phyloP scores from a whole-genome alignment of 2,888 invertebrate genomes.

The Epinotia nisella region DNA sequence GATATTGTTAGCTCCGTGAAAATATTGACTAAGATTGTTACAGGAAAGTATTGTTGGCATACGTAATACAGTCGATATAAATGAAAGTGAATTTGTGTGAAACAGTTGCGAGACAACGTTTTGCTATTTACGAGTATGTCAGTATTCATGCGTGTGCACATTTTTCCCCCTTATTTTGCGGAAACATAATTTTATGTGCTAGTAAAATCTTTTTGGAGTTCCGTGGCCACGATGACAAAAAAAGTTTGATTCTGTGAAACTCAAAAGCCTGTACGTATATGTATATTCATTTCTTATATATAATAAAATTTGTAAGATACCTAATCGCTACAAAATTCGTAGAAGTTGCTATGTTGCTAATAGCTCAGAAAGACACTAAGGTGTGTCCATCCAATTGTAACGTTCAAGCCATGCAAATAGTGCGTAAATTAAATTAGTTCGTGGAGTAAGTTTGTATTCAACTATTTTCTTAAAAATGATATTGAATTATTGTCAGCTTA shows the following conservation, averaged over 20 bases:
- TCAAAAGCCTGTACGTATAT: no score
- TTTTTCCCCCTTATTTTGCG: not conserved
- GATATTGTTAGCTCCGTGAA: slow-evolving; percentile 5
- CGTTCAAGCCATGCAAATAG: no score
- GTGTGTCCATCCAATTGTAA: no score
- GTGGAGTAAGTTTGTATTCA: no score
- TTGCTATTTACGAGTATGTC: not conserved
- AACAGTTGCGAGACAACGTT: not conserved
- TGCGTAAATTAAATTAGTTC: no score
- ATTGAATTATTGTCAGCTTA: no score
- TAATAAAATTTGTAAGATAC: no score
- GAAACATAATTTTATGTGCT: not conserved
- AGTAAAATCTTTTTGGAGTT: not conserved
- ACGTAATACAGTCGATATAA: not conserved
- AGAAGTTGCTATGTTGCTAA: no score
- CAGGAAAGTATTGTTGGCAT: not conserved
- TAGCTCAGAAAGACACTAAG: no score
- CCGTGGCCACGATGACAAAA: not conserved
- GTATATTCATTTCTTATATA: no score
- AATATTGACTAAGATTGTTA: slow-evolving; percentile 1
- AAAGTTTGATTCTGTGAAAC: not conserved
- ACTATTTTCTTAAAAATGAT: no score
- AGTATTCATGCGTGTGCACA: not conserved
- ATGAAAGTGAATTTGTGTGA: not conserved
- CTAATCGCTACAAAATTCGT: no score